phyloP scores from a whole-genome alignment of 1,140 invertebrate species.

The Carposina sasakii region DNA sequence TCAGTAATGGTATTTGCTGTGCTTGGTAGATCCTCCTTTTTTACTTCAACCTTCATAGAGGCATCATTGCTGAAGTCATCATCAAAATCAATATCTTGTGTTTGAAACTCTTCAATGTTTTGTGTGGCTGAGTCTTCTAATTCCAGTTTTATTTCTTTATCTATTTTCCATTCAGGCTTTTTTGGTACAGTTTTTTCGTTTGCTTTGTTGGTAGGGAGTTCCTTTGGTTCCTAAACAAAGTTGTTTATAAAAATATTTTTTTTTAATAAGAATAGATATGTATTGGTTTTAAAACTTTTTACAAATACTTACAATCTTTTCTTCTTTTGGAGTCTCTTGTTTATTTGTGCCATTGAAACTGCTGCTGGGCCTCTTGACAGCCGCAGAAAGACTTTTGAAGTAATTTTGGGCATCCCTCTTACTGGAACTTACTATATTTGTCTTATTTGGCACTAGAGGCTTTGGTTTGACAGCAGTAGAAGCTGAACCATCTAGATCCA shows the following conservation, averaged over 20 bases:
- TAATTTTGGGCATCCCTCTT: slow-evolving; percentile 75
- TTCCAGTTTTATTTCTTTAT: slow-evolving; percentile 60
- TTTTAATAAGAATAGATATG: not conserved
- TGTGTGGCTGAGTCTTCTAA: slow-evolving; percentile 49
- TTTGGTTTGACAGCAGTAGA: slow-evolving; percentile 39
- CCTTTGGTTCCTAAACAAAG: not conserved
- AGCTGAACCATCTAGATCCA: slow-evolving; percentile 77
- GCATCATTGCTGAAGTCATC: slow-evolving; percentile 59
- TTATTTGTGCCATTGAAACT: slow-evolving; percentile 10
- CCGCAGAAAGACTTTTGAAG: slow-evolving; percentile 72
- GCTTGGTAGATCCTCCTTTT: slow-evolving; percentile 31
- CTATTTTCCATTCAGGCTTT: slow-evolving; percentile 57
- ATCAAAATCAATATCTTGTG: slow-evolving; percentile 59
- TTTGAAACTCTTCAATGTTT: slow-evolving; percentile 59
- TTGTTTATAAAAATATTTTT: not conserved
- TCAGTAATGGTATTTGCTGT: slow-evolving; percentile 46
- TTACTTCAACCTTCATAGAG: slow-evolving; percentile 24
- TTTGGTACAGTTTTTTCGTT: too few species aligned
- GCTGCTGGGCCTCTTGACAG: slow-evolving; percentile 47
- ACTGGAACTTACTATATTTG: slow-evolving; percentile 43
- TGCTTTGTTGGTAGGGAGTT: too few species aligned
- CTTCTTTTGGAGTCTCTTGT: slow-evolving; percentile 15
- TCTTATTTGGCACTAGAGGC: slow-evolving; percentile 28
- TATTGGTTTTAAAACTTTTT: too few species aligned
- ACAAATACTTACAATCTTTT: slow-evolving; percentile 26